Evolutionary conservation across 2,888 invertebrate species (phyloP).

Genomic region (Yponomeuta sedellus): DNA sequence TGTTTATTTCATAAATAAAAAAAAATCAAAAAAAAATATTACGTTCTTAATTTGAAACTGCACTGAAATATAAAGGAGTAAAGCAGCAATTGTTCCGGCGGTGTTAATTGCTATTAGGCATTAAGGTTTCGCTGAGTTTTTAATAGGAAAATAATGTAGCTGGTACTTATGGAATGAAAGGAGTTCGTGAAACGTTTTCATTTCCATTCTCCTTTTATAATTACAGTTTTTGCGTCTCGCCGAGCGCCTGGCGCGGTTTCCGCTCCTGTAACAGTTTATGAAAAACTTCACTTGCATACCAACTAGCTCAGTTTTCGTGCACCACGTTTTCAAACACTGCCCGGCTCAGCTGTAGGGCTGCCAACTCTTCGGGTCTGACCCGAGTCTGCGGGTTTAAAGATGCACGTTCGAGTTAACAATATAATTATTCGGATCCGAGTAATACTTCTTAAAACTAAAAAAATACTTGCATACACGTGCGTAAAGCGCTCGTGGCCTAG

Average conservation of each 20-base stretch:
- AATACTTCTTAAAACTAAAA: no score
- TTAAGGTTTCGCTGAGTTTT: constrained; percentile 4
- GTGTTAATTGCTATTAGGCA: constrained; percentile 7
- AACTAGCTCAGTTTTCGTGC: constrained; percentile 48
- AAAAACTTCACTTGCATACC: constrained; percentile 58
- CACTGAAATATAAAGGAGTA: neutral
- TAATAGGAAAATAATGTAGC: constrained; percentile 5
- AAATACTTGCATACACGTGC: no score
- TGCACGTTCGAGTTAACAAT: no score
- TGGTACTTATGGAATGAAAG: constrained; percentile 32
- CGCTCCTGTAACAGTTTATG: constrained; percentile 47
- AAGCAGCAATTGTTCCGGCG: neutral
- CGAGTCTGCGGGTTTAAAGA: no score
- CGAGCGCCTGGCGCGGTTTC: constrained; percentile 27
- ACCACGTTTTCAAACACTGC: constrained; percentile 21
- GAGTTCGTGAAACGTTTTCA: constrained; percentile 38
- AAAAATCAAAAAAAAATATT: no score
- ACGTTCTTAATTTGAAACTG: neutral
- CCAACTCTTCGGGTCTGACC: no score
- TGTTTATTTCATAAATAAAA: no score
- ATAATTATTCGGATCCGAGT: no score
- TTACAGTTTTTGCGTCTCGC: constrained; percentile 11
- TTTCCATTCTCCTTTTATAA: constrained; percentile 50
- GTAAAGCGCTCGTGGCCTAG: no score
- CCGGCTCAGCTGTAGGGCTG: no score